Conservation (phyloP, 1,140 invertebrate genomes). For the Heterodera schachtii region DNA sequence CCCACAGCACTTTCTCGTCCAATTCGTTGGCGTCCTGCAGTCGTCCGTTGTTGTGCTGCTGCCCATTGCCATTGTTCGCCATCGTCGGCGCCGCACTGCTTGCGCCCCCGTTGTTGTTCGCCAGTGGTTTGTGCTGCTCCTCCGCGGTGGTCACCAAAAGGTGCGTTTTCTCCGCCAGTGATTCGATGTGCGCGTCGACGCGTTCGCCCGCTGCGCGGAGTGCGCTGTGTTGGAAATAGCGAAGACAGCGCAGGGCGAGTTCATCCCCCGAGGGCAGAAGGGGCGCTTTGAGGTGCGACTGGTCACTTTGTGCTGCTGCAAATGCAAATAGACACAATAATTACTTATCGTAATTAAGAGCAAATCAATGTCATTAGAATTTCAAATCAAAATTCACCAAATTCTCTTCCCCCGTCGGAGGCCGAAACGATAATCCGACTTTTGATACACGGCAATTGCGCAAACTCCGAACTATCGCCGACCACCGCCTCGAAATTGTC, state of each 20-base stretch:
- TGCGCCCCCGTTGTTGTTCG: slow-evolving; percentile 8
- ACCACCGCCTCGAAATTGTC: slow-evolving; percentile 68
- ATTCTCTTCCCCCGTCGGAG: not conserved
- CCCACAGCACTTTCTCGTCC: slow-evolving; percentile 66
- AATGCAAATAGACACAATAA: too few species aligned
- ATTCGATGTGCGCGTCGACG: slow-evolving; percentile 40
- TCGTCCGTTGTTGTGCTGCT: slow-evolving; percentile 42
- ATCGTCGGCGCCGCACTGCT: not conserved
- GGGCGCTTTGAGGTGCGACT: not conserved
- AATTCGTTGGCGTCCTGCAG: slow-evolving; percentile 80
- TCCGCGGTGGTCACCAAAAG: not conserved
- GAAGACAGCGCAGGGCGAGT: not conserved
- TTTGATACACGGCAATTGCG: slow-evolving; percentile 72
- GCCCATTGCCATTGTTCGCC: too few species aligned
- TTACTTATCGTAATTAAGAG: slow-evolving; percentile 24
- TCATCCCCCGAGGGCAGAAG: not conserved
- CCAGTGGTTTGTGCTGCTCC: not conserved
- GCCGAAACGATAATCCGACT: slow-evolving; percentile 59
- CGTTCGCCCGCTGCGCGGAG: slow-evolving; percentile 32
- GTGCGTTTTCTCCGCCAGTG: slow-evolving; percentile 33
- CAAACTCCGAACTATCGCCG: slow-evolving; percentile 69
- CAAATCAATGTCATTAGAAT: too few species aligned
- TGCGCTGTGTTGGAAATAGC: slow-evolving; percentile 7
- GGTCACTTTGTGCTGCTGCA: not conserved
- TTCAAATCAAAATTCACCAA: slow-evolving; percentile 27